Evolutionary conservation across 92 coral and sea anemone genomes (phyloP), one percentile per base, ranked within the genome.

Genomic region (Metridium senile): DNA sequence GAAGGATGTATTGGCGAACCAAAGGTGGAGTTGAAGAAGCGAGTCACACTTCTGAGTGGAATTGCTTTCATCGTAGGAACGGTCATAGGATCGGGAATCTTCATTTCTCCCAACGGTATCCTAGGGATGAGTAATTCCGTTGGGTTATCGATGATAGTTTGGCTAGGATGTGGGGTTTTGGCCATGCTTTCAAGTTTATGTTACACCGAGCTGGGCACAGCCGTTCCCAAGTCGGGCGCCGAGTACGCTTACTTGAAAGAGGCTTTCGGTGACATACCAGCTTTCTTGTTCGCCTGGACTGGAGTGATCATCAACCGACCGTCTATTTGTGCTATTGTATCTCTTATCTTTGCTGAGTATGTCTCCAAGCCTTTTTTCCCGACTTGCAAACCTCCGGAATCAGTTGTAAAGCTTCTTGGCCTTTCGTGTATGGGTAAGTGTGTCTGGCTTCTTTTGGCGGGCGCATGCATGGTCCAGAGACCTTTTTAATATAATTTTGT

Each of bases 61-160:
- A 75, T 93, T 11, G 75, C 84, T 21, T 72, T 90, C 43, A 85
- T 93, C 43, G 93, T 91, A 23, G 98, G 98, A 7, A 90, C 93
- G 1, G 88, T 93, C 17, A 93, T 93, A 8, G 98, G 98, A 4
- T 80, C 89, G 35, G 98, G 98, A 20, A 93, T 90, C 61, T 93
- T 93, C 59, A 79, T 82, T 47, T 90, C 98, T 26, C 90, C 93
- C 26, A 79, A 83, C 19, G 91, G 93, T 25, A 85, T 93, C 66
- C 77, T 93, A 29, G 76, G n/a, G 8, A 56, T 81, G 21, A 58
- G 87, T 0, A 74, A 84, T 0, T 93, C 98, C 31, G 72, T 80
- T 1, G 98, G 95, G 1, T 52, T 91, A 39, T 81, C 93, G 19
- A 68, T 93, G 30, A 25, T 87, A 0, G 86, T 90, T n/a, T 93